A percentile compares a stretch with the other conserved stretches of the same genome.
phyloP scores from a whole-genome alignment of 2,113 vertebrate species.

The Lepisosteus oculatus region DNA sequence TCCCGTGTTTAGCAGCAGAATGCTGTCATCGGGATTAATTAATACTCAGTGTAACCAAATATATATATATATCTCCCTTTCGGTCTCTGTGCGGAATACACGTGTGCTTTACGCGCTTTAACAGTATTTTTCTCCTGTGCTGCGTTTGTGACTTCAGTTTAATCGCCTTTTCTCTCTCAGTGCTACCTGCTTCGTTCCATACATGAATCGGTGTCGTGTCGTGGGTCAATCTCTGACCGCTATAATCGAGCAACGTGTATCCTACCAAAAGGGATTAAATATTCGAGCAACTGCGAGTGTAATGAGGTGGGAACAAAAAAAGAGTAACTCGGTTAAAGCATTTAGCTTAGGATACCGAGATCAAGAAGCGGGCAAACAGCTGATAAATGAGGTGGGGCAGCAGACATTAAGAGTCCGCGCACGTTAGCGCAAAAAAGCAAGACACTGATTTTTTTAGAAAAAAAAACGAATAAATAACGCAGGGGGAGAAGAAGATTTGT shows the following conservation, averaged over 20 bases:
- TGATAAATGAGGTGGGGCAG: not conserved
- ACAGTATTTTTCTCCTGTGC: not conserved
- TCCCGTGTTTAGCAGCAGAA: not conserved
- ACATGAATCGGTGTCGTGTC: conserved; percentile 6
- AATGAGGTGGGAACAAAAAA: too few species aligned
- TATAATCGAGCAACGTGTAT: too few species aligned
- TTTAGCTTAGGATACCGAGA: too few species aligned
- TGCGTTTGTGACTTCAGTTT: not conserved
- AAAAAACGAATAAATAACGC: not conserved
- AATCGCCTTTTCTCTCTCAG: not conserved
- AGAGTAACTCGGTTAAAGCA: too few species aligned
- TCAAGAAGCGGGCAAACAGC: too few species aligned
- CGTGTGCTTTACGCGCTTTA: not conserved
- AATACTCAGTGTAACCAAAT: not conserved
- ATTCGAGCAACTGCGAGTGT: too few species aligned
- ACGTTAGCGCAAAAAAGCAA: not conserved
- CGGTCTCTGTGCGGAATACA: not conserved
- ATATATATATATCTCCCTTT: too few species aligned
- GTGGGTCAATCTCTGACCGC: too few species aligned
- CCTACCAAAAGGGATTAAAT: too few species aligned
- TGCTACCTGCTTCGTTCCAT: not conserved
- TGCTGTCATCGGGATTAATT: not conserved
- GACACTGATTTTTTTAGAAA: not conserved
- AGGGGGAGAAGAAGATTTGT: not conserved
- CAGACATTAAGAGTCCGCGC: not conserved